A percentile compares a stretch with the other conserved stretches of the same genome.
Evolutionary conservation across 2,113 vertebrate genomes (phyloP).

Genomic region (Atrichornis clamosus): DNA sequence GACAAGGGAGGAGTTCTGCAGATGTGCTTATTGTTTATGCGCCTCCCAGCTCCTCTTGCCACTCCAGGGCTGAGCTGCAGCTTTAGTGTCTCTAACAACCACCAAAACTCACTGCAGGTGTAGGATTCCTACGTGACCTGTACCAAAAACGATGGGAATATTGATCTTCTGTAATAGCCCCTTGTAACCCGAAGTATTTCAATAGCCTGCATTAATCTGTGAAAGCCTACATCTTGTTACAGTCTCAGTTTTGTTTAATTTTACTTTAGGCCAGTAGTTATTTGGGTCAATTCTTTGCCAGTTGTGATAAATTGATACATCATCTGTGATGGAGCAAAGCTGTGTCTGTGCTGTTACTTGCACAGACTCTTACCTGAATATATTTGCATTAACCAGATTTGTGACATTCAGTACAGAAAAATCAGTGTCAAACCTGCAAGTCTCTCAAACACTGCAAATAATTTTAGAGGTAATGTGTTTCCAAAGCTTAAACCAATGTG

Average conservation of each 20-base stretch:
- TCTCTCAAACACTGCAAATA: background rate
- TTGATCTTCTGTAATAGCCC: background rate
- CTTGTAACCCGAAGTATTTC: background rate
- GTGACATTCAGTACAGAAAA: background rate
- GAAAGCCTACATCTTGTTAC: background rate
- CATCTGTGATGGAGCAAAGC: background rate
- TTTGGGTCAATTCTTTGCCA: background rate
- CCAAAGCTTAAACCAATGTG: background rate
- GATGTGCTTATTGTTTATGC: background rate
- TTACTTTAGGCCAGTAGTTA: background rate
- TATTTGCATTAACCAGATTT: background rate
- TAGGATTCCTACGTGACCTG: background rate
- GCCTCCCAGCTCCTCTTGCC: background rate
- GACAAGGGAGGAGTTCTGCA: background rate
- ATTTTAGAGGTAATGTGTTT: background rate
- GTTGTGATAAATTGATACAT: background rate
- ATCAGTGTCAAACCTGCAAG: background rate
- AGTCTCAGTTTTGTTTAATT: constrained; percentile 12
- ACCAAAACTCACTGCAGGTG: background rate
- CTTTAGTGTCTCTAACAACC: background rate
- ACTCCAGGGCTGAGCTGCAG: background rate
- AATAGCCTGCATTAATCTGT: background rate
- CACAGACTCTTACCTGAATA: too few species aligned
- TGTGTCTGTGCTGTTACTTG: background rate
- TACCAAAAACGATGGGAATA: background rate